These are phyloP conservation scores for Meghimatium bilineatum DNA, from an alignment of 2,888 invertebrate genomes.

Conservation along the genomic window DNA sequence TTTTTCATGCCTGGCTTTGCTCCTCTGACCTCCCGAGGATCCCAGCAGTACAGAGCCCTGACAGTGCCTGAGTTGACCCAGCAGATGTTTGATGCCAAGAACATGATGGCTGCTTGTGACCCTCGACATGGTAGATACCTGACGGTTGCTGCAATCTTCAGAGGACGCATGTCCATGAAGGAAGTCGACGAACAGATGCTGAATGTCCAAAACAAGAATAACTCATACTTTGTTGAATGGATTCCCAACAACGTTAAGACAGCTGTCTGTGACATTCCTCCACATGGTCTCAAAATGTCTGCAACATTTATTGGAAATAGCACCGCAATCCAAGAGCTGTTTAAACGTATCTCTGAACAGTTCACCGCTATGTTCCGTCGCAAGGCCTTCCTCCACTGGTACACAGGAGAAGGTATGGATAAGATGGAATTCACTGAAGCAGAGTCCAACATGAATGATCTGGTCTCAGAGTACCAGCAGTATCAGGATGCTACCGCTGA, in stretches of 20 bases:
- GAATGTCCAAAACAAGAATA: constrained; percentile 95
- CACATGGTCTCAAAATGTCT: constrained; percentile 84
- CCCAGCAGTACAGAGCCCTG: constrained; percentile 70
- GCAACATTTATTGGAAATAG: constrained; percentile 76
- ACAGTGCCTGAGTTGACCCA: constrained; percentile 69
- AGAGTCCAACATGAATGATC: constrained; percentile 91
- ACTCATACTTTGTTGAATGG: constrained; percentile 81
- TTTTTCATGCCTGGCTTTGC: constrained; percentile 77
- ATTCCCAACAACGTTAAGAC: constrained; percentile 80
- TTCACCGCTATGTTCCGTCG: constrained; percentile 91
- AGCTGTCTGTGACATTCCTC: constrained; percentile 94
- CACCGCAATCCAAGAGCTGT: constrained; percentile 74
- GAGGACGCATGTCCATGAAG: constrained; percentile 74
- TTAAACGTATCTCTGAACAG: constrained; percentile 74
- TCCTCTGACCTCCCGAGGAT: constrained; percentile 74
- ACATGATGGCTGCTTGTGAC: constrained; percentile 98
- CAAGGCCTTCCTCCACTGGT: constrained; percentile 98
- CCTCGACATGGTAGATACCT: constrained; percentile 88
- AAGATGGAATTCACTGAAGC: constrained; percentile 97
- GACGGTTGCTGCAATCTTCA: constrained; percentile 71
- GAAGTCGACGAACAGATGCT: constrained; percentile 88
- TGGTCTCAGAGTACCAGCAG: constrained; percentile 77
- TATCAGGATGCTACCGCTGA: constrained; percentile 75
- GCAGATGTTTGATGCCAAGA: constrained; percentile 88
- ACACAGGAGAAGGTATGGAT: constrained; percentile 95